phyloP scores from a whole-genome alignment of 2,113 vertebrate species.

The Chaenogobius annularis region DNA sequence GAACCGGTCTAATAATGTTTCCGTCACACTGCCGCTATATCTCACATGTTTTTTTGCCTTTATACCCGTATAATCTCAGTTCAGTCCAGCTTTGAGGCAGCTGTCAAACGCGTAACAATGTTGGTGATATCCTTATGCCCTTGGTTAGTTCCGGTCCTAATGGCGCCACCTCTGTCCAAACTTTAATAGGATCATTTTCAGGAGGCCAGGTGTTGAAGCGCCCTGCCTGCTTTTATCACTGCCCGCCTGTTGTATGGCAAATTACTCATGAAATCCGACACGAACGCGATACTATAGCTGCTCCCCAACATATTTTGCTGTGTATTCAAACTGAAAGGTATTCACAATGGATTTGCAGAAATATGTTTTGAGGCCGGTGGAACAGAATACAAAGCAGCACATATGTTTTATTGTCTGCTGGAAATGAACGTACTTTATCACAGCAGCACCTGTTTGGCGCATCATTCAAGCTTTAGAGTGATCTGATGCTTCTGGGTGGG shows the following conservation, averaged over 20 bases:
- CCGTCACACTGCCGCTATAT: background rate
- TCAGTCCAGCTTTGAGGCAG: slow-evolving; percentile 24
- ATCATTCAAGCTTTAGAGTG: slow-evolving; percentile 6
- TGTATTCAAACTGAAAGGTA: slow-evolving; percentile 22
- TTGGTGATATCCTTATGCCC: slow-evolving; percentile 24
- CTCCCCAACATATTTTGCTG: slow-evolving; percentile 15
- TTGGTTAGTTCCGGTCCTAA: slow-evolving; percentile 34
- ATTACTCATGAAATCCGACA: slow-evolving; percentile 24
- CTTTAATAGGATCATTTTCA: slow-evolving; percentile 35
- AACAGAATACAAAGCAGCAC: slow-evolving; percentile 3
- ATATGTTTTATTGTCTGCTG: slow-evolving; percentile 7
- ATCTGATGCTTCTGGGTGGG: background rate
- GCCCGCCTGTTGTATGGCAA: slow-evolving; percentile 44
- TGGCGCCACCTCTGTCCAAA: slow-evolving; percentile 19
- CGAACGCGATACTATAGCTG: slow-evolving; percentile 4
- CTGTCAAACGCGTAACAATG: slow-evolving; percentile 32
- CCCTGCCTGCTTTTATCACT: slow-evolving; percentile 20
- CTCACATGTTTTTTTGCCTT: slow-evolving; percentile 14
- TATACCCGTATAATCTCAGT: slow-evolving; percentile 43
- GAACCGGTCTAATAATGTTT: background rate
- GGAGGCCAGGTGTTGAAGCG: slow-evolving; percentile 12
- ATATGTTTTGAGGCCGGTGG: slow-evolving; percentile 17
- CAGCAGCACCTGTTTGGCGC: slow-evolving; percentile 20
- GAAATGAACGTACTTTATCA: slow-evolving; percentile 24
- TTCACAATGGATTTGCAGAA: slow-evolving; percentile 24